Evolutionary conservation across 2,113 vertebrate genomes (phyloP).

Genomic region (Ptychochromis oligacanthus): DNA sequence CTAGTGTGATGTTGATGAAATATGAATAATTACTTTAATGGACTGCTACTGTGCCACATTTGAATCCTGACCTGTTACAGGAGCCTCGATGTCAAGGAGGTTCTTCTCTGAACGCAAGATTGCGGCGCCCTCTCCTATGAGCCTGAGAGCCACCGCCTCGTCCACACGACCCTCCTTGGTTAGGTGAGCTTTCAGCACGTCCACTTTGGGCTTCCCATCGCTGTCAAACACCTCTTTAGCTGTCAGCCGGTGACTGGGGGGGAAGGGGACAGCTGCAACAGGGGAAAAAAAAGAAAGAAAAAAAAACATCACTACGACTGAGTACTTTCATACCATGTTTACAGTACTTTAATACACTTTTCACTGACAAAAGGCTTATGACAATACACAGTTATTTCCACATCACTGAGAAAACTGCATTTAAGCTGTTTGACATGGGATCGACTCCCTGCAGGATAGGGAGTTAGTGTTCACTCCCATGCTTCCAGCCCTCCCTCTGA

Average conservation of each 20-base stretch:
- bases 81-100: constrained; percentile 97
- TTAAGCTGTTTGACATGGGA: constrained; percentile 64
- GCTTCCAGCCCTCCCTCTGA: constrained; percentile 56
- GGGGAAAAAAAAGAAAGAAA: not conserved
- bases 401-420: constrained; percentile 39
- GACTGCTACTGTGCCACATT: not conserved
- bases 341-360: constrained; percentile 19
- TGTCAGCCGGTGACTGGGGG: constrained; percentile 95
- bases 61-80: constrained; percentile 90
- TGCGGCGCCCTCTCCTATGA: constrained; percentile 93
- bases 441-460: constrained; percentile 40
- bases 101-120: constrained; percentile 97
- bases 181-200: constrained; percentile 97
- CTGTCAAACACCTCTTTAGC: constrained; percentile 98
- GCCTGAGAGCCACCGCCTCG: constrained; percentile 92
- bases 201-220: constrained; percentile 96
- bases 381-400: constrained; percentile 42
- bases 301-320: not conserved
- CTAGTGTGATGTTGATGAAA: no score
- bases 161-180: constrained; percentile 99
- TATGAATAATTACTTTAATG: not conserved
- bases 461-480: constrained; percentile 39
- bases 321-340: constrained; percentile 9
- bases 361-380: constrained; percentile 37
- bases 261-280: constrained; percentile 94